Percentiles rank a stretch among this genome's conserved stretches.
These are phyloP conservation scores for Anniella stebbinsi DNA, from an alignment of 2,797 vertebrate species.

Conservation along the genomic window DNA sequence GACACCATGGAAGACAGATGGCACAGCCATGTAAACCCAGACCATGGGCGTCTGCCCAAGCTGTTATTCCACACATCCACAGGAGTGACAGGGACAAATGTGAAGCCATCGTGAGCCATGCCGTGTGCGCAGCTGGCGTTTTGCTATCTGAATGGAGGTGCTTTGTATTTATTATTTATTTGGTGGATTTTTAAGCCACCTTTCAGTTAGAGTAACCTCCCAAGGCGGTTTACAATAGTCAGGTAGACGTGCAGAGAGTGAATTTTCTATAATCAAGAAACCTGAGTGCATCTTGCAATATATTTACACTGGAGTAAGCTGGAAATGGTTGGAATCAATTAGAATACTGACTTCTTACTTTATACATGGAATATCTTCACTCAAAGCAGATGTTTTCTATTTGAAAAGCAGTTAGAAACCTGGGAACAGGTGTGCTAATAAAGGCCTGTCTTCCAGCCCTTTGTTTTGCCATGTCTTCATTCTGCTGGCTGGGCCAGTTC, in stretches of 20 bases:
- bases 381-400: not conserved
- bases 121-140: not conserved
- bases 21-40: not conserved
- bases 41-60: not conserved
- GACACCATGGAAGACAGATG: constrained; percentile 12
- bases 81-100: constrained; percentile 25
- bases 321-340: not conserved
- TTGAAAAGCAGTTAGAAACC: not conserved
- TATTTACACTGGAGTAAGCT: not conserved
- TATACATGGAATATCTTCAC: not conserved
- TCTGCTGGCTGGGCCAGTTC: not conserved
- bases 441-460: not conserved
- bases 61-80: constrained; percentile 1
- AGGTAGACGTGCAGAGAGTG: not conserved
- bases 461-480: not conserved
- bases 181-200: no score
- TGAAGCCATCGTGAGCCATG: not conserved
- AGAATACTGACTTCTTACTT: not conserved
- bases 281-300: not conserved
- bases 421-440: not conserved
- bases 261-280: not conserved
- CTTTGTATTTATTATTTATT: not conserved
- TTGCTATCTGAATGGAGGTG: not conserved
- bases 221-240: no score
- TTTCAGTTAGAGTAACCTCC: no score